These are phyloP conservation scores for Fopius arisanus DNA, from an alignment of 1,140 invertebrate species.

Conservation along the genomic window DNA sequence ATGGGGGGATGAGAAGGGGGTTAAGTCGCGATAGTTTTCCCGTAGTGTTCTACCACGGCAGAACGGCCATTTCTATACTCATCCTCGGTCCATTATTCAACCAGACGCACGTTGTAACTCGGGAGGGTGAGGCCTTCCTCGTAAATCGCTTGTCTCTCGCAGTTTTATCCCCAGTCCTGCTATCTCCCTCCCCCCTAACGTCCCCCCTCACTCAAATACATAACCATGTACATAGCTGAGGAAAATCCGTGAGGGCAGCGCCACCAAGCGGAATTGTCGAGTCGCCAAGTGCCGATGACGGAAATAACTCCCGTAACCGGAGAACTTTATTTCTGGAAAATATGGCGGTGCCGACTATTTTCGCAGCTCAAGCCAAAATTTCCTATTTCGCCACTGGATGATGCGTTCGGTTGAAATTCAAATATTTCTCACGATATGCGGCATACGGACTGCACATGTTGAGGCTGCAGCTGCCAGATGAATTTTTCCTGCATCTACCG, in stretches of 20 bases:
- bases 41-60: background rate
- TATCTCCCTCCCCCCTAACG: background rate
- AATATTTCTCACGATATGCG: too few species aligned
- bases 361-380: slow-evolving; percentile 20
- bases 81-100: slow-evolving; percentile 41
- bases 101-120: slow-evolving; percentile 30
- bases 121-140: slow-evolving; percentile 27
- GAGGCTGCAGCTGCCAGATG: too few species aligned
- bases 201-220: background rate
- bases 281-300: slow-evolving; percentile 34
- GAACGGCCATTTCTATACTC: slow-evolving; percentile 1
- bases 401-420: background rate
- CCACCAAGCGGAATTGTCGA: slow-evolving; percentile 7
- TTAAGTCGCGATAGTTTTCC: slow-evolving; percentile 8
- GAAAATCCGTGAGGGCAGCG: background rate
- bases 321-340: slow-evolving; percentile 62
- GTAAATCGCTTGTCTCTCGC: slow-evolving; percentile 40
- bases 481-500: too few species aligned
- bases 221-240: background rate
- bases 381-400: background rate
- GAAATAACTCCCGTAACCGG: slow-evolving; percentile 59
- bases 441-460: background rate
- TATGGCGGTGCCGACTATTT: slow-evolving; percentile 50
- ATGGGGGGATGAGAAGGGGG: too few species aligned
- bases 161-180: slow-evolving; percentile 35